phyloP scores from a whole-genome alignment of 2,888 invertebrate species.

The Papilio gigon region DNA sequence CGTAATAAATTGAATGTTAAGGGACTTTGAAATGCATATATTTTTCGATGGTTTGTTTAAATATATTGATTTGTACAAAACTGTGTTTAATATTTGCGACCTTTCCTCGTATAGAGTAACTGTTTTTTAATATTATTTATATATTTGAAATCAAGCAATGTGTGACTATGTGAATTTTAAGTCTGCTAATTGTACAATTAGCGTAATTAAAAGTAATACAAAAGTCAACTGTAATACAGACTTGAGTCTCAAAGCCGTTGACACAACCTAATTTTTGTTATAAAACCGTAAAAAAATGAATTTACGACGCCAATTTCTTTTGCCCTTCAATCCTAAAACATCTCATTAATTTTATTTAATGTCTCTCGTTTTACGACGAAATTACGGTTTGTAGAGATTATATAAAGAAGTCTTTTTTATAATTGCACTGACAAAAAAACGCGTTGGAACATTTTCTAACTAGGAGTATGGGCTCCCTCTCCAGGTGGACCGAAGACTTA shows the following conservation, averaged over 20 bases:
- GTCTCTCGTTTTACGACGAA: background rate
- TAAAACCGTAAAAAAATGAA: constrained; percentile 6
- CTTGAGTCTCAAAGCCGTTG: background rate
- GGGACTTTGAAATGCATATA: too few species aligned
- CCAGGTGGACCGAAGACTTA: too few species aligned
- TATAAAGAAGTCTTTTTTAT: background rate
- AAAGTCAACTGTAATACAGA: constrained; percentile 14
- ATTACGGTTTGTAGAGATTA: constrained; percentile 1
- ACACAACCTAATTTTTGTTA: constrained; percentile 10
- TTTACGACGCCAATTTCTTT: constrained; percentile 14
- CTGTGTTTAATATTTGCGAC: too few species aligned
- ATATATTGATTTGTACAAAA: too few species aligned
- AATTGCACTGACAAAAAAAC: too few species aligned
- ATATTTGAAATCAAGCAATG: background rate
- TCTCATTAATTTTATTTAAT: constrained; percentile 10
- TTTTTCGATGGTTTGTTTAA: too few species aligned
- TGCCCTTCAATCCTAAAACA: constrained; percentile 18
- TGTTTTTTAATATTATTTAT: background rate
- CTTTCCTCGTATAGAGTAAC: background rate
- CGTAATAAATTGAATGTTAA: too few species aligned
- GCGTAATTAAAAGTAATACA: background rate
- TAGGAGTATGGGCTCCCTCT: too few species aligned
- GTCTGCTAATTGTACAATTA: constrained; percentile 6
- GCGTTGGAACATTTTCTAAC: too few species aligned
- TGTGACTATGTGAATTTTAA: background rate